These are phyloP conservation scores for Rattus rattus DNA, from an alignment of 2,113 vertebrate genomes.

Conservation along the genomic window DNA sequence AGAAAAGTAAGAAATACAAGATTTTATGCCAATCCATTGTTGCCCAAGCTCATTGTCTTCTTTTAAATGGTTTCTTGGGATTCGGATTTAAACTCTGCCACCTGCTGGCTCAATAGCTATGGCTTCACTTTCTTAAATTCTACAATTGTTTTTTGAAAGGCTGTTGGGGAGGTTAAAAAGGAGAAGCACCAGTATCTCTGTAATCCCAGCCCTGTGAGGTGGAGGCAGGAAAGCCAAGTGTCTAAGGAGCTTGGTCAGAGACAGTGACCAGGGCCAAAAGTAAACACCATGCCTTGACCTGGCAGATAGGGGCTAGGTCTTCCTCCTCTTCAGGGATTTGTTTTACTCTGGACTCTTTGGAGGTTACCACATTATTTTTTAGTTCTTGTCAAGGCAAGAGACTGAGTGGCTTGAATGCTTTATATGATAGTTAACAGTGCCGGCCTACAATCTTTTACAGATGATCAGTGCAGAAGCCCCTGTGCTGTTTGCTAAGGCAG, in stretches of 20 bases:
- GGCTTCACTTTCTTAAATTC: neutral
- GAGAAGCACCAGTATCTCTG: neutral
- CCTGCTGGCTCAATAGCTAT: neutral
- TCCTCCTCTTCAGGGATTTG: conserved; percentile 22
- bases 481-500: conserved; percentile 97
- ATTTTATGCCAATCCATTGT: conserved; percentile 17
- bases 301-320: neutral
- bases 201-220: neutral
- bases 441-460: conserved; percentile 82
- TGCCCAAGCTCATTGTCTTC: conserved; percentile 34
- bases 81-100: conserved; percentile 43
- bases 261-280: neutral
- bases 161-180: neutral
- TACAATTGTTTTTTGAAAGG: conserved; percentile 47
- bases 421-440: conserved; percentile 55
- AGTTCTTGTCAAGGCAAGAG: neutral
- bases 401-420: conserved; percentile 6
- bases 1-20: conserved; percentile 6
- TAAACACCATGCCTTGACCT: neutral
- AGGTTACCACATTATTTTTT: neutral
- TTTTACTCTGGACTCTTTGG: conserved; percentile 45
- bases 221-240: neutral
- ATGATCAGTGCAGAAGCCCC: conserved; percentile 99
- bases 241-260: neutral
- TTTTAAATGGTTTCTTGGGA: neutral